Evolutionary conservation across 1,140 invertebrate genomes (phyloP), one percentile per base, ranked within the genome.

Genomic region (Sesamia nonagrioides): DNA sequence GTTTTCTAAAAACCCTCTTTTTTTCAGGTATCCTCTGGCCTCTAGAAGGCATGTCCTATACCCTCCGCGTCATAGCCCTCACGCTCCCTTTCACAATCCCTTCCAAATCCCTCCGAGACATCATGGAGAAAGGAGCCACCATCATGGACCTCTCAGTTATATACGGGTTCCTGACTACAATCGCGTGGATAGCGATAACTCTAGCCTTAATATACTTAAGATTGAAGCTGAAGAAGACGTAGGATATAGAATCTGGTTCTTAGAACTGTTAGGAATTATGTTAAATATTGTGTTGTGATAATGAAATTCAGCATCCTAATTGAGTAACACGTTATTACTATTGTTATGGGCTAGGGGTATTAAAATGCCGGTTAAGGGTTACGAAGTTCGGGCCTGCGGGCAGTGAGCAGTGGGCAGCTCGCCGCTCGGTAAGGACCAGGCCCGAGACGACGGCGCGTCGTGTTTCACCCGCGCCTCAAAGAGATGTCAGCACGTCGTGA

Each of bases 1-100:
- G n/a, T n/a, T n/a, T 52, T 17, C n/a, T 5, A 7, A 5, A 4
- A 52, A 17, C 5, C 15, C 17, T 52, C 35, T 18, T 37, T 78
- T 77, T 80, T 89, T 21, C 91, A 98, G 98, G 98, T 81, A 96
- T 98, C n/a, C 95, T 99, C 17, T 99, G 98, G 98, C 98, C 98
- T 0, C 82, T 98, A n/a, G 97, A 99, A 91, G 97, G 96, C 7
- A 97, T 97, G 96, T 96, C 97, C 1, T 80, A 82, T 15, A 84
- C 89, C 0, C 87, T 97, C 0, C 91, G 95, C 27, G 95, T 95
- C 74, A 61, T 97, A 17, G 96, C 97, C 0, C 89, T 95, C 8
- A 86, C 89, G 0, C 88, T 97, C 0, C 97, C 97, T 0, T 97
- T 97, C 80, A 97, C 97, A 4, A 85, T 97, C 37, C 96, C 97